Percentiles rank a stretch among this genome's conserved stretches.
phyloP scores from a whole-genome alignment of 2,113 vertebrate genomes.

The Salvelinus namaycush region DNA sequence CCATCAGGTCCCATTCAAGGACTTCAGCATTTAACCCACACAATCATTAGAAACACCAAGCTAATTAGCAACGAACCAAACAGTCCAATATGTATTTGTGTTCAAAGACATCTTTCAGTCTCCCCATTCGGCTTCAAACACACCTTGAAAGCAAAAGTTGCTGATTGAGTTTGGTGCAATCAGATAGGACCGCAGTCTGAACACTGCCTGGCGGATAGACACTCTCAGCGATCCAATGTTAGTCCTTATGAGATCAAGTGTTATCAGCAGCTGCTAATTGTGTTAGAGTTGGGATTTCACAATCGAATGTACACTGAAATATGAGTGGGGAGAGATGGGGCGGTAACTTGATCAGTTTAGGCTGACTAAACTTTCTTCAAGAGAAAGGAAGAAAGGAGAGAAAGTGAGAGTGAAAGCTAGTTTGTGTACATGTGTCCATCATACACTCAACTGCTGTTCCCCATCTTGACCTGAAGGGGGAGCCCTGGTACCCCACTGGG shows the following conservation, averaged over 20 bases:
- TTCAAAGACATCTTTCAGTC: not conserved
- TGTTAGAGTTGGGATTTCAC: not conserved
- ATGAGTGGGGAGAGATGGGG: not conserved
- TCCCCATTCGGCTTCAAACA: not conserved
- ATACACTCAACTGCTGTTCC: not conserved
- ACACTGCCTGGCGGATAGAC: not conserved
- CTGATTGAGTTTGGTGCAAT: slow-evolving; percentile 5
- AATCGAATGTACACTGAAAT: not conserved
- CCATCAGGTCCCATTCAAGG: too few relatives aligned
- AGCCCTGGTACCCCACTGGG: slow-evolving; percentile 6
- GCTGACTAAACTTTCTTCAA: not conserved
- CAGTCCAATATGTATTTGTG: too few relatives aligned
- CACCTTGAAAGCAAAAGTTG: not conserved
- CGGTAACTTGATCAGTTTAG: not conserved
- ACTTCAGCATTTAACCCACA: too few relatives aligned
- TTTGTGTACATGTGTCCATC: not conserved
- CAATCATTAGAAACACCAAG: too few relatives aligned
- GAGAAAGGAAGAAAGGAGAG: not conserved
- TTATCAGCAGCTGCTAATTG: not conserved
- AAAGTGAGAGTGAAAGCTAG: not conserved
- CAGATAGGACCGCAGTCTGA: not conserved
- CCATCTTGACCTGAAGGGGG: slow-evolving; percentile 5
- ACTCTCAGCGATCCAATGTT: not conserved
- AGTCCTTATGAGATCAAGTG: not conserved
- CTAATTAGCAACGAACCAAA: too few relatives aligned